Base-by-base conservation (phyloP, 1,140 invertebrate genomes). In the Cyrtorhinus lividipennis region DNA sequence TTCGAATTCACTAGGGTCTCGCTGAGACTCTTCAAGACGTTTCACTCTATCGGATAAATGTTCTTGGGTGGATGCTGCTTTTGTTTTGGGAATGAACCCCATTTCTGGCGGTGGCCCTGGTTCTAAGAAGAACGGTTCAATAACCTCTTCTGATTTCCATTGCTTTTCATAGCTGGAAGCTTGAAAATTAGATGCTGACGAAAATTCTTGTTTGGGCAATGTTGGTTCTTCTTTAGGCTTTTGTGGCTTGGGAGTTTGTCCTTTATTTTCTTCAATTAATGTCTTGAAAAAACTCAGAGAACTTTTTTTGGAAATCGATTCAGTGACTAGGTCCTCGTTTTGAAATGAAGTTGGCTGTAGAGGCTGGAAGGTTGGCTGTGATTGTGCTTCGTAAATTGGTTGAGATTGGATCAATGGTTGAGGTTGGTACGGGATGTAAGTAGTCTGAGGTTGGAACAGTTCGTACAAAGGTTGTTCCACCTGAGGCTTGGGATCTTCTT, bases 101-200 rank as follows among this genome's bases (percentile, higher is more conserved):
- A 86, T 83, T 73, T 86, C 81, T n/a, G 84, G 83, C 10, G 84
- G 83, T 24, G 84, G 81, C 70, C 84, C 85, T 0, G 84, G 85
- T 61, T 80, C 76, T 0, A 86, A 66, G 70, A 79, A 78, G 45
- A 85, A 77, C 64, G 79, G 77, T 48, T 72, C 69, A 56, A 23
- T 27, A 1, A 22, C 2, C 13, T 20, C 20, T 57, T 45, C 53
- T 12, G 20, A 20, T 65, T 65, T 65, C 25, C 24, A 62, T 13
- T 22, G n/a, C 20, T 56, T 62, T 20, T 64, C 58, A 48, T 61
- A 48, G 24, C 59, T 62, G 20, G 46, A 24, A 13, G 45, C 38
- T 62, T 61, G 38, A 23, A 45, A 24, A 44, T 13, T 22, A 18
- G 20, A n/a, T 23, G 30, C 27, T 59, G 5, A n/a, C 20, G 24